Percentiles rank a stretch among this genome's conserved stretches.
phyloP scores from a whole-genome alignment of 2,888 invertebrate species.

The Desoria tigrina region DNA sequence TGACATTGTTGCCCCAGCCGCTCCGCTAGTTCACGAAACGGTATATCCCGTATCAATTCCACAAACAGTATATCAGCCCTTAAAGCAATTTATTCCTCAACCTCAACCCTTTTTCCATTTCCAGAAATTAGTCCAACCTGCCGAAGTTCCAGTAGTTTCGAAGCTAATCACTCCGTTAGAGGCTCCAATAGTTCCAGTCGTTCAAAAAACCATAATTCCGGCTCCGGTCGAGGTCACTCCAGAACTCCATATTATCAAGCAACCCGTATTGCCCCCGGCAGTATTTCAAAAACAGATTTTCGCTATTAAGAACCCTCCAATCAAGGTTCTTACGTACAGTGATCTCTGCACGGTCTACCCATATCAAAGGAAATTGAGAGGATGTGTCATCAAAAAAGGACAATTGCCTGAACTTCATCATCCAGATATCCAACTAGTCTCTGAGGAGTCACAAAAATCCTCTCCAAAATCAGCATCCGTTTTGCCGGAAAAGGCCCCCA shows the following conservation, averaged over 20 bases:
- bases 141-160: neutral
- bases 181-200: neutral
- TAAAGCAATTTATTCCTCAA: neutral
- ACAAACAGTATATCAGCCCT: neutral
- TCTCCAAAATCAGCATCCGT: neutral
- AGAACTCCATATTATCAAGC: conserved; percentile 24
- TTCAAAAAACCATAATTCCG: conserved; percentile 12
- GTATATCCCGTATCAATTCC: too few relatives aligned
- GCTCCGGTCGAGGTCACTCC: conserved; percentile 6
- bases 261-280: conserved; percentile 26
- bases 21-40: neutral
- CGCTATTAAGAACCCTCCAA: conserved; percentile 30
- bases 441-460: neutral
- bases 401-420: conserved; percentile 33
- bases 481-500: neutral
- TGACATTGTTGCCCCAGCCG: neutral
- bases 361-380: conserved; percentile 30
- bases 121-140: conserved; percentile 14
- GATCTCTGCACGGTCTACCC: conserved; percentile 37
- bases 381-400: conserved; percentile 31
- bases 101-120: neutral
- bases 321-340: conserved; percentile 19
- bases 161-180: neutral
- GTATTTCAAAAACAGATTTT: conserved; percentile 34
- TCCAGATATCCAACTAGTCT: conserved; percentile 25